These are phyloP conservation scores for Stigmatopora nigra DNA, from an alignment of 2,113 vertebrate genomes.

Conservation along the genomic window DNA sequence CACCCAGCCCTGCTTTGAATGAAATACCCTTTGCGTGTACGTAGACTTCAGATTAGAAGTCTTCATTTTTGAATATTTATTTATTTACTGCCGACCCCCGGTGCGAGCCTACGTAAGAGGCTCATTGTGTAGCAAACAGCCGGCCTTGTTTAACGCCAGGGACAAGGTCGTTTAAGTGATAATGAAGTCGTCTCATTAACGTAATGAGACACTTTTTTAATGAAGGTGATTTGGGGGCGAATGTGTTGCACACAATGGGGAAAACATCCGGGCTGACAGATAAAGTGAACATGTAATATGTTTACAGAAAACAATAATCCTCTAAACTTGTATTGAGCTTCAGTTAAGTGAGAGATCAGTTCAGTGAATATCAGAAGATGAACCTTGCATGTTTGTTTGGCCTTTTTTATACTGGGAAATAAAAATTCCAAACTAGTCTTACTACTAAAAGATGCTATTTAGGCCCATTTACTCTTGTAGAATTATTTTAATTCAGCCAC, in stretches of 20 bases:
- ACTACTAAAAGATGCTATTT: conserved; percentile 20
- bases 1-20: neutral
- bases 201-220: conserved; percentile 65
- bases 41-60: conserved; percentile 27
- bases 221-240: conserved; percentile 60
- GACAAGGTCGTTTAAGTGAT: conserved; percentile 67
- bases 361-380: neutral
- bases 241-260: neutral
- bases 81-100: conserved; percentile 18
- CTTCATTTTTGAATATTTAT: conserved; percentile 8
- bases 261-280: conserved; percentile 23
- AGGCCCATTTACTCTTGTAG: neutral
- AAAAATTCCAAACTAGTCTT: conserved; percentile 1
- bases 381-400: neutral
- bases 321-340: neutral
- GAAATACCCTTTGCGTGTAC: neutral
- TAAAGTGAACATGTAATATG: conserved; percentile 1
- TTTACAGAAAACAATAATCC: neutral
- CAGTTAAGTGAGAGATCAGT: neutral
- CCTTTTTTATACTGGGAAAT: neutral
- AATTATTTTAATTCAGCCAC: too few relatives aligned
- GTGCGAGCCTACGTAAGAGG: conserved; percentile 34
- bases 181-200: conserved; percentile 72
- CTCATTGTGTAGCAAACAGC: conserved; percentile 41
- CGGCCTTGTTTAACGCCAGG: conserved; percentile 52